Percentiles rank a stretch among this genome's conserved stretches.
These are phyloP conservation scores for Meteorus colon DNA, from an alignment of 2,888 invertebrate genomes.

Conservation along the genomic window DNA sequence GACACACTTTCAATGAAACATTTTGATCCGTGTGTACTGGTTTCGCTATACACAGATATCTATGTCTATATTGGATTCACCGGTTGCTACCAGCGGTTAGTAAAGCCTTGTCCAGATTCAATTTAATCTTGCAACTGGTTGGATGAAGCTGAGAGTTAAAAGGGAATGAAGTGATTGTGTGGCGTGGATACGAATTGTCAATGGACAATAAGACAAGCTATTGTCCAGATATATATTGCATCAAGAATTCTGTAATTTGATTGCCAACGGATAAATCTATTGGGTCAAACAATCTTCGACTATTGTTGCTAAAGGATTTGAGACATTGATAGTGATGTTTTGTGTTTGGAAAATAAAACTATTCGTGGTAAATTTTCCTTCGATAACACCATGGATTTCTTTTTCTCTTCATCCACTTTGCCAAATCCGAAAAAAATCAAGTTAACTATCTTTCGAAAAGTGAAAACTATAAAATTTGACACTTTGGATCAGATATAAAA, in stretches of 20 bases:
- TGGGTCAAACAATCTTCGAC: conserved; percentile 18
- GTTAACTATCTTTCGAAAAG: not conserved
- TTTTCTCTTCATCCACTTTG: not conserved
- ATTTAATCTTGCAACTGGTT: conserved; percentile 62
- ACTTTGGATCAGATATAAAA: conserved; percentile 29
- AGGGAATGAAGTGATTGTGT: conserved; percentile 39
- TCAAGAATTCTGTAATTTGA: conserved; percentile 39
- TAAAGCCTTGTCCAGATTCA: conserved; percentile 57
- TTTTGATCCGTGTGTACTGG: not conserved
- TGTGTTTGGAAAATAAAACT: not conserved
- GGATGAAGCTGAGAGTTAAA: conserved; percentile 39
- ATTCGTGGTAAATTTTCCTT: not conserved
- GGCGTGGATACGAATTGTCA: conserved; percentile 40
- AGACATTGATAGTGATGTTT: conserved; percentile 20
- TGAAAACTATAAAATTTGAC: conserved; percentile 11
- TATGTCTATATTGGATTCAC: conserved; percentile 27
- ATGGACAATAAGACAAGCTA: conserved; percentile 34
- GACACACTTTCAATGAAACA: not conserved
- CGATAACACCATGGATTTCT: not conserved
- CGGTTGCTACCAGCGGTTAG: conserved; percentile 20
- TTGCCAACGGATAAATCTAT: conserved; percentile 33
- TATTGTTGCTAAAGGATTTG: conserved; percentile 2
- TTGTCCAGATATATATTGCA: conserved; percentile 14
- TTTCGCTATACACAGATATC: not conserved
- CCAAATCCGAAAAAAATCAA: not conserved